phyloP scores from a whole-genome alignment of 2,888 invertebrate species.

The Latrodectus elegans region DNA sequence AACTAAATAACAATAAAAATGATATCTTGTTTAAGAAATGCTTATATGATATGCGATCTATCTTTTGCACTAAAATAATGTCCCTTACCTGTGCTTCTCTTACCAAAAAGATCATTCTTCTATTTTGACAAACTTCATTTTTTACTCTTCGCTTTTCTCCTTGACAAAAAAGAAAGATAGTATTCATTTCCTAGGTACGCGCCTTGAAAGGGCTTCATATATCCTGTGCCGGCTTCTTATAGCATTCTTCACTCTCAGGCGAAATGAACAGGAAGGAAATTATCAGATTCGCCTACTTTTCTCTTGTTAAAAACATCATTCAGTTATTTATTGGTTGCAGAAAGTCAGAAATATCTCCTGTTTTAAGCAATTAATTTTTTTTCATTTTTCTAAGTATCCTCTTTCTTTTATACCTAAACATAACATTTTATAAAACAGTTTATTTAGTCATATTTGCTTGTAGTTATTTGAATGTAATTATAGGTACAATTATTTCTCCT shows the following conservation, averaged over 20 bases:
- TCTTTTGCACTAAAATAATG: slow-evolving; percentile 16
- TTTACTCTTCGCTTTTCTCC: slow-evolving; percentile 30
- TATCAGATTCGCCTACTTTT: slow-evolving; percentile 22
- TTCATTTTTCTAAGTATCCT: too few species aligned
- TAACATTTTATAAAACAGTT: too few species aligned
- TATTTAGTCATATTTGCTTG: too few species aligned
- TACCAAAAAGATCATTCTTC: neutral
- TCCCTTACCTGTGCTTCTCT: neutral
- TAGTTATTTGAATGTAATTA: too few species aligned
- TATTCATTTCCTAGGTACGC: slow-evolving; percentile 46
- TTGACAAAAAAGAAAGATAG: slow-evolving; percentile 50
- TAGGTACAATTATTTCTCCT: too few species aligned
- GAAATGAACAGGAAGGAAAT: slow-evolving; percentile 34
- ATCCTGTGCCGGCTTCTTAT: neutral
- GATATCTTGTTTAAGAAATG: neutral
- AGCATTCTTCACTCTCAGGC: neutral
- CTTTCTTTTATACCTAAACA: too few species aligned
- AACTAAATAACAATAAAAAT: neutral
- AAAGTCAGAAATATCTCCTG: neutral
- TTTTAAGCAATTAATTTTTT: too few species aligned
- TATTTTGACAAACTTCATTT: neutral
- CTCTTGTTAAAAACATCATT: slow-evolving; percentile 6
- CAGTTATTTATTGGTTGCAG: slow-evolving; percentile 21
- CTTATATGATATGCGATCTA: neutral
- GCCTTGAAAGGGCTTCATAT: slow-evolving; percentile 22